These are phyloP conservation scores for Cichladusa arquata DNA, from an alignment of 2,113 vertebrate genomes.

Conservation along the genomic window DNA sequence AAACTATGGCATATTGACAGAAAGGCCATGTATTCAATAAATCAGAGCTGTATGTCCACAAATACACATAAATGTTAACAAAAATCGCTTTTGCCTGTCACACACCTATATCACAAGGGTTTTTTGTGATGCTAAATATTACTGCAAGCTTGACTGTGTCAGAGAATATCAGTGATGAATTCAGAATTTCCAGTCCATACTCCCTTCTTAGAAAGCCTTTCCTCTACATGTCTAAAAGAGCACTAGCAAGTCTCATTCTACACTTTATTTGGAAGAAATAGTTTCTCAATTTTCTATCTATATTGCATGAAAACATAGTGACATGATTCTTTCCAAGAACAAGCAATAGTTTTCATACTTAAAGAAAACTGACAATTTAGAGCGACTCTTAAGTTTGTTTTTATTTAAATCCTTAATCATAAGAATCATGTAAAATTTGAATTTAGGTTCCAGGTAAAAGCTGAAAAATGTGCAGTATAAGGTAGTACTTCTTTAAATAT, in stretches of 20 bases:
- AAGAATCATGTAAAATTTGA: not conserved
- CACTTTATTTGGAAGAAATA: not conserved
- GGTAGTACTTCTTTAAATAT: not conserved
- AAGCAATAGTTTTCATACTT: not conserved
- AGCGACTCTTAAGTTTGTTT: not conserved
- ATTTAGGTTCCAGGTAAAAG: not conserved
- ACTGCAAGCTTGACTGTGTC: not conserved
- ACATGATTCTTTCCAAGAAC: not conserved
- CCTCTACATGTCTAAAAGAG: not conserved
- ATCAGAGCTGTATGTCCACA: not conserved
- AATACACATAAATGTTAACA: not conserved
- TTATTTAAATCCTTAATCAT: not conserved
- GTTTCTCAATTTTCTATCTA: not conserved
- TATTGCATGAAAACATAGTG: not conserved
- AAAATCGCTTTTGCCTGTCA: not conserved
- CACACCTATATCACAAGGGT: not conserved
- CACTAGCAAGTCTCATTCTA: not conserved
- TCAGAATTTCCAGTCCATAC: not conserved
- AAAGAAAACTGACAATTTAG: not conserved
- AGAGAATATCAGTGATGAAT: not conserved
- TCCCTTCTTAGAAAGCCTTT: not conserved
- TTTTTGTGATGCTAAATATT: not conserved
- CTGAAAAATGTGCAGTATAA: not conserved
- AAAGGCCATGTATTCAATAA: not conserved
- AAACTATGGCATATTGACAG: not conserved